These are phyloP conservation scores for Eupeodes luniger DNA, from an alignment of 2,888 invertebrate genomes.

Conservation along the genomic window DNA sequence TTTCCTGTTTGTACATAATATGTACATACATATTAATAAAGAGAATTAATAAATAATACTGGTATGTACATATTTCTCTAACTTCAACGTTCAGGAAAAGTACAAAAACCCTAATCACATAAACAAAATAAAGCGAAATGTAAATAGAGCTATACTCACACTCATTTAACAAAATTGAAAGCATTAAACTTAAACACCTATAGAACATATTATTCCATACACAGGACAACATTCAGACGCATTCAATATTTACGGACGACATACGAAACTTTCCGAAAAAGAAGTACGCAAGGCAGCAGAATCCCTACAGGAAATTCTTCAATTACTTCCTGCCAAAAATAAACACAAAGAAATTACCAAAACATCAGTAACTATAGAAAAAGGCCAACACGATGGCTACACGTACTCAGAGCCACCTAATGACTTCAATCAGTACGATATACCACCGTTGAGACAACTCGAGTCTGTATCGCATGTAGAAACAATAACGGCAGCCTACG, in stretches of 20 bases:
- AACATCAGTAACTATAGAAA: slow-evolving; percentile 79
- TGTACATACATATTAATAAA: neutral
- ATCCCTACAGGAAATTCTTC: slow-evolving; percentile 82
- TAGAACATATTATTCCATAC: slow-evolving; percentile 72
- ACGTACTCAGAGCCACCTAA: slow-evolving; percentile 45
- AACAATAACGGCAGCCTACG: slow-evolving; percentile 83
- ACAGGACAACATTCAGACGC: slow-evolving; percentile 78
- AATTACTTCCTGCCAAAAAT: slow-evolving; percentile 78
- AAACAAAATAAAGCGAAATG: slow-evolving; percentile 47
- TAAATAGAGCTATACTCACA: slow-evolving; percentile 65
- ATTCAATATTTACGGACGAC: slow-evolving; percentile 82
- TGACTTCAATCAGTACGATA: slow-evolving; percentile 77
- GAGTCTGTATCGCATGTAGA: slow-evolving; percentile 82
- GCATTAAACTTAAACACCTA: slow-evolving; percentile 63
- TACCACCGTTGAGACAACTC: slow-evolving; percentile 80
- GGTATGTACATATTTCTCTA: slow-evolving; percentile 7
- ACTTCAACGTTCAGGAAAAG: slow-evolving; percentile 28
- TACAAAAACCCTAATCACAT: slow-evolving; percentile 35
- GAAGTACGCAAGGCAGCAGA: slow-evolving; percentile 82
- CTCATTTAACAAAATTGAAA: slow-evolving; percentile 46
- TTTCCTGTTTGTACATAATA: slow-evolving; percentile 26
- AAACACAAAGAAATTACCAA: slow-evolving; percentile 77
- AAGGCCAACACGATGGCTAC: slow-evolving; percentile 71
- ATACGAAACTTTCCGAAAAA: slow-evolving; percentile 81
- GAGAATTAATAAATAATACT: neutral